phyloP scores from a whole-genome alignment of 2,888 invertebrate genomes.

The Meliscaeva auricollis region DNA sequence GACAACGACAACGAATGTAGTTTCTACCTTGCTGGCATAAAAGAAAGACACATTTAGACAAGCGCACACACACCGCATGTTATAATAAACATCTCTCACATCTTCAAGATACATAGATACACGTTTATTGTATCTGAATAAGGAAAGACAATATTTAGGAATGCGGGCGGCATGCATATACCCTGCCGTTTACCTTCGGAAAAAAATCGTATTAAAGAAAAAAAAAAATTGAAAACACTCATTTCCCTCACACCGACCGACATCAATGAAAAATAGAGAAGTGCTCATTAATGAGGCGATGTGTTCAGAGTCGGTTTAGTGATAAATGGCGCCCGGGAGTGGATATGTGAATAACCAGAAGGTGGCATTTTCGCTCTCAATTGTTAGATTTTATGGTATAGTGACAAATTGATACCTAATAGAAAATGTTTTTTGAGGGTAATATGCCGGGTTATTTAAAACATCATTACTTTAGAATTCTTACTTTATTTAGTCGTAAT shows the following conservation, averaged over 20 bases:
- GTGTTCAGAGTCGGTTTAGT: neutral
- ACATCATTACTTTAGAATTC: too few relatives aligned
- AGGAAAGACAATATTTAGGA: constrained; percentile 71
- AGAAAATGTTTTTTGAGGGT: too few relatives aligned
- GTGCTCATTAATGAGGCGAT: constrained; percentile 63
- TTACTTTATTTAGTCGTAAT: too few relatives aligned
- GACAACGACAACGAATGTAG: neutral
- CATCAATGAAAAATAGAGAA: constrained; percentile 72
- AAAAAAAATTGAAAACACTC: constrained; percentile 32
- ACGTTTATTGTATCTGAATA: constrained; percentile 52
- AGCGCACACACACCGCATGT: constrained; percentile 47
- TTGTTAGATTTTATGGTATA: too few relatives aligned
- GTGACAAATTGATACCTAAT: too few relatives aligned
- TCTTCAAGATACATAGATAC: constrained; percentile 13
- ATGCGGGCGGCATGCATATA: constrained; percentile 65
- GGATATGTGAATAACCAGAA: too few relatives aligned
- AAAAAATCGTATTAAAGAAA: constrained; percentile 11
- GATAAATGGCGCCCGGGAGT: constrained; percentile 23
- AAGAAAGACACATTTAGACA: neutral
- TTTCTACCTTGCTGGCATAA: neutral
- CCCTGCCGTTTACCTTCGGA: constrained; percentile 21
- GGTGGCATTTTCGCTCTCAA: neutral
- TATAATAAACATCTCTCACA: constrained; percentile 42
- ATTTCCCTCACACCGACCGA: constrained; percentile 53
- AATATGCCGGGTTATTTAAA: too few relatives aligned